Base-by-base conservation (phyloP, 2,888 invertebrate species). In the Achlya flavicornis region DNA sequence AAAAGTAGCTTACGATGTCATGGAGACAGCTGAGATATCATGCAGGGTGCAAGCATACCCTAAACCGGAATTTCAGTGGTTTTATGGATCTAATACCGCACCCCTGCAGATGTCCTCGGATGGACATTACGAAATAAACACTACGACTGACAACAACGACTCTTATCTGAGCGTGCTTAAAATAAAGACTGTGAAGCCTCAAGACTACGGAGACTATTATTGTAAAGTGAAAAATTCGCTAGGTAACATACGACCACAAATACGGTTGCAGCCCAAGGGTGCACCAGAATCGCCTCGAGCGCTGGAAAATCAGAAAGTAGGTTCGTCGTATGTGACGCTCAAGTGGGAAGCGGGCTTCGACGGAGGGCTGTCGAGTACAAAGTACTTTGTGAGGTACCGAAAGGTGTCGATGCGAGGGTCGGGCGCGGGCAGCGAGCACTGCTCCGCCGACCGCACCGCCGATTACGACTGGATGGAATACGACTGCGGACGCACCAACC, bases 31-130 rank as follows among this genome's bases (percentile, higher is more conserved):
- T 0, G 97, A 97, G 86, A 97, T 98, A 33, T 95, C 96, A 0
- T 98, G 98, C 87, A 96, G 96, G 81, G 98, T 98, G 14, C 97
- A 98, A 83, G 98, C 98, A 0, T 98, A 97, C 88, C 98, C 98
- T 0, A 97, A 97, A 79, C 98, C 98, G 0, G 97, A 97, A 83
- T 98, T 98, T 88, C 97, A 98, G 79, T 98, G 98, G 98, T 97
- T 96, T 80, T 97, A 96, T 79, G 97, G 96, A 46, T 95, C 96
- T 7, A 97, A 97, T 85, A 94, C 95, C 0, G 95, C 96, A 0
- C 96, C 97, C 0, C 86, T 97, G 57, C 96, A 96, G 70, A 96
- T 97, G 85, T 96, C 97, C 0, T 96, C 97, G 3, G 97, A 97
- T 79, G 97, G 97, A 0, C 97, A 97, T 80, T 98, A 98, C 86